Percentiles rank a stretch among this genome's conserved stretches.
These are phyloP conservation scores for Rhopilema esculentum DNA, from an alignment of 30 jellyfish, hydroid and myxozoan genomes.

Conservation along the genomic window DNA sequence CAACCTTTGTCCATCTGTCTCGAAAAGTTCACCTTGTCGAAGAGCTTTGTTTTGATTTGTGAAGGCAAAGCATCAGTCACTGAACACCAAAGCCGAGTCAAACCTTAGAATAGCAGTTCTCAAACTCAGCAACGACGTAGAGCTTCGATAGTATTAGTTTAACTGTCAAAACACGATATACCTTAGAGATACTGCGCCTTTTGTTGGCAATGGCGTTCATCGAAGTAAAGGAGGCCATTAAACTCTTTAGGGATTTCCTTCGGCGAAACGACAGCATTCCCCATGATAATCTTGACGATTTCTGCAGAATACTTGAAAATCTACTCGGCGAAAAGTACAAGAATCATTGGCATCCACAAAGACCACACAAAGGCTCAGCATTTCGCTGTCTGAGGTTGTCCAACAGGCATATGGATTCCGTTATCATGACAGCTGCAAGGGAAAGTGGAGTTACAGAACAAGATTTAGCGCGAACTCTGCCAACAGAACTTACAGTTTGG, in stretches of 20 bases:
- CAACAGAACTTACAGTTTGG: conserved; percentile 96
- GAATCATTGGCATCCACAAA: conserved; percentile 96
- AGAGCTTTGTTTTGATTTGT: conserved; percentile 41
- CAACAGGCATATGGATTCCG: conserved; percentile 85
- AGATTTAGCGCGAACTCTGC: conserved; percentile 77
- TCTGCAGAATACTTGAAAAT: conserved; percentile 75
- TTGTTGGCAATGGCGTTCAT: conserved; percentile 53
- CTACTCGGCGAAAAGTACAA: conserved; percentile 72
- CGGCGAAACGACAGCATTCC: conserved; percentile 65
- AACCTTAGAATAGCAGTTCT: not conserved
- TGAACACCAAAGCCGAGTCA: not conserved
- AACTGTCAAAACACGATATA: not conserved
- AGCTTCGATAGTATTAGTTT: not conserved
- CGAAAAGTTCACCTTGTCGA: not conserved
- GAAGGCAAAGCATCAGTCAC: not conserved
- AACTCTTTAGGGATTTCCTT: conserved; percentile 81
- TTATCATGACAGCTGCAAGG: conserved; percentile 82
- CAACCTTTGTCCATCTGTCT: conserved; percentile 44
- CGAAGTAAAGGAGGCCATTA: conserved; percentile 92
- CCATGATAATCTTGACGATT: conserved; percentile 71
- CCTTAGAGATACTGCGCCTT: not conserved
- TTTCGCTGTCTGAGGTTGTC: conserved; percentile 88
- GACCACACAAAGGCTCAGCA: conserved; percentile 96
- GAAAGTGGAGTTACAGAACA: conserved; percentile 79
- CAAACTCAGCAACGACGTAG: not conserved